Evolutionary conservation across 2,797 vertebrate genomes (phyloP).

Genomic region (Myiotriccus ornatus): DNA sequence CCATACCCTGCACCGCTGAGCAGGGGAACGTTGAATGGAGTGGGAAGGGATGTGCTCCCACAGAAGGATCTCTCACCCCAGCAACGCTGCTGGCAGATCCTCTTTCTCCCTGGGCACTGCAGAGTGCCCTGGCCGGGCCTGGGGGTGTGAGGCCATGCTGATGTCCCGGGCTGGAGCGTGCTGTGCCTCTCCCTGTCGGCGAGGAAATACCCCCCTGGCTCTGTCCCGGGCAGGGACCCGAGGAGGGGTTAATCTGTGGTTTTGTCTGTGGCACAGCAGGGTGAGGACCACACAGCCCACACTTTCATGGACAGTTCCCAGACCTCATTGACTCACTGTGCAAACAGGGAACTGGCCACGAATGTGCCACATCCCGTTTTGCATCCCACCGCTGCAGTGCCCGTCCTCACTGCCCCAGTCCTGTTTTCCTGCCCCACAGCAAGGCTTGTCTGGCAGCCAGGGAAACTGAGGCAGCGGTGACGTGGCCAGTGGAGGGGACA

Average conservation of each 20-base stretch:
- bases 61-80: neutral
- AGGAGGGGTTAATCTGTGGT: neutral
- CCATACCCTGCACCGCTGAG: neutral
- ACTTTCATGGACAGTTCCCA: neutral
- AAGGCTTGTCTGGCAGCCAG: rapidly evolving
- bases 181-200: neutral
- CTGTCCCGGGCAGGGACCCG: rapidly evolving
- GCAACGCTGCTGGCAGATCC: neutral
- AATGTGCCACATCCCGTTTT: rapidly evolving
- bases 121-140: neutral
- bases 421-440: rapidly evolving
- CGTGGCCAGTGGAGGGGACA: rapidly evolving
- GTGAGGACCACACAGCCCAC: neutral
- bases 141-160: neutral
- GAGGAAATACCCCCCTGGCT: neutral
- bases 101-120: rapidly evolving
- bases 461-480: neutral
- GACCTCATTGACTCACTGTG: neutral
- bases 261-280: neutral
- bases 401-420: rapidly evolving
- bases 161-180: neutral
- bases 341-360: neutral
- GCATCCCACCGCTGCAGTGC: rapidly evolving
- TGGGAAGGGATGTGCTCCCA: neutral
- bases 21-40: neutral